Evolutionary conservation across 2,797 vertebrate species (phyloP).

Genomic region (Lophotriccus pileatus): DNA sequence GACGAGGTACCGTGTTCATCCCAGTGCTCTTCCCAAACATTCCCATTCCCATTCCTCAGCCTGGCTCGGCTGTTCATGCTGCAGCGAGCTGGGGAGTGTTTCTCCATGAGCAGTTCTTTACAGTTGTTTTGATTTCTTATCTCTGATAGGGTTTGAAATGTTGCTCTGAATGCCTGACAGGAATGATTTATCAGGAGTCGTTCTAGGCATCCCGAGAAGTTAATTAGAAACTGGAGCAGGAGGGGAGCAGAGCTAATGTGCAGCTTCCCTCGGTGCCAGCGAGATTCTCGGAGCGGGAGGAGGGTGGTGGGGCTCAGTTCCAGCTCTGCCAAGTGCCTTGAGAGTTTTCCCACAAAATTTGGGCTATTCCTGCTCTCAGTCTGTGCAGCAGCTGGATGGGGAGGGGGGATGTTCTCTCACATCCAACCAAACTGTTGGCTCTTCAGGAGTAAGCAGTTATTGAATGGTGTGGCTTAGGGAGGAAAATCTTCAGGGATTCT

Average conservation of each 20-base stretch:
- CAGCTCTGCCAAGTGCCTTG: background rate
- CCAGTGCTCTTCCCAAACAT: background rate
- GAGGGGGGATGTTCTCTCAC: background rate
- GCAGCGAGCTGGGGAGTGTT: background rate
- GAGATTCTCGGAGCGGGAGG: background rate
- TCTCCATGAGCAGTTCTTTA: background rate
- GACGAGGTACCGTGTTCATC: constrained; percentile 80
- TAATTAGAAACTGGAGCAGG: constrained; percentile 38
- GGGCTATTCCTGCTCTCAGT: background rate
- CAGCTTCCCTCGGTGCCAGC: background rate
- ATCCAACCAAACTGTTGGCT: background rate
- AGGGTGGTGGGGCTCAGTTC: background rate
- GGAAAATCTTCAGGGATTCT: background rate
- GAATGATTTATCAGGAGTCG: constrained; percentile 2
- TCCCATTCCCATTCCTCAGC: background rate
- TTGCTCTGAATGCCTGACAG: constrained; percentile 36
- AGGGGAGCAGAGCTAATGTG: background rate
- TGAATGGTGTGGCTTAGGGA: accelerated
- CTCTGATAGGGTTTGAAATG: constrained; percentile 47
- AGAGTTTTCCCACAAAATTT: background rate
- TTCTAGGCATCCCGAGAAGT: constrained; percentile 24
- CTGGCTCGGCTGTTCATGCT: background rate
- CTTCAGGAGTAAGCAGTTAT: background rate
- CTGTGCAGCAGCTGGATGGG: background rate
- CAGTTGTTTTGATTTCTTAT: constrained; percentile 29